Evolutionary conservation across 1,140 invertebrate species (phyloP).

Genomic region (Ceratosolen solmsi): DNA sequence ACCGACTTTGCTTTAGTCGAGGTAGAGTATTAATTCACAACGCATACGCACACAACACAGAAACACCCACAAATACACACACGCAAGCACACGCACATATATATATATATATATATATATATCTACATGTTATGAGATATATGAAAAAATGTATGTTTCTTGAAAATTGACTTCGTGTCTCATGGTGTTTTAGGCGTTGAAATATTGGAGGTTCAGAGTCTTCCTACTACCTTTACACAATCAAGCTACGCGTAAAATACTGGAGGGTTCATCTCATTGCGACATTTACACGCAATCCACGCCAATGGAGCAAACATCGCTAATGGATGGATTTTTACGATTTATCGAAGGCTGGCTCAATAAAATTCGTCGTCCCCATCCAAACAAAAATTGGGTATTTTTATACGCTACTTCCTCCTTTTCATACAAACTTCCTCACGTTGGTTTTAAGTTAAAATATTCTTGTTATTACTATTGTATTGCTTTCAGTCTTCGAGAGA

Average conservation of each 20-base stretch:
- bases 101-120: too few relatives aligned
- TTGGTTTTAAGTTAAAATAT: not conserved
- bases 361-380: slow-evolving; percentile 85
- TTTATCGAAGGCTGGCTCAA: slow-evolving; percentile 93
- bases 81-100: not conserved
- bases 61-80: too few relatives aligned
- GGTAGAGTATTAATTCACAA: slow-evolving; percentile 74
- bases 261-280: slow-evolving; percentile 81
- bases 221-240: slow-evolving; percentile 87
- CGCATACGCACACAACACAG: too few relatives aligned
- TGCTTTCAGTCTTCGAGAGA: slow-evolving; percentile 17
- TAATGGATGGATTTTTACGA: slow-evolving; percentile 83
- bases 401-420: not conserved
- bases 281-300: slow-evolving; percentile 84
- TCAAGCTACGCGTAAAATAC: slow-evolving; percentile 81
- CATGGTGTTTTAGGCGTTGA: slow-evolving; percentile 79
- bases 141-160: not conserved
- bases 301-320: slow-evolving; percentile 78
- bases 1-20: slow-evolving; percentile 90
- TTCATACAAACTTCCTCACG: not conserved
- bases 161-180: not conserved
- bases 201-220: slow-evolving; percentile 96
- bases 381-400: slow-evolving; percentile 76
- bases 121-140: too few relatives aligned
- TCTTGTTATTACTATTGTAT: slow-evolving; percentile 7